Percentiles rank a stretch among this genome's conserved stretches.
These are phyloP conservation scores for Clytia hemisphaerica DNA, from an alignment of 30 jellyfish, hydroid and myxozoan species.

Conservation along the genomic window DNA sequence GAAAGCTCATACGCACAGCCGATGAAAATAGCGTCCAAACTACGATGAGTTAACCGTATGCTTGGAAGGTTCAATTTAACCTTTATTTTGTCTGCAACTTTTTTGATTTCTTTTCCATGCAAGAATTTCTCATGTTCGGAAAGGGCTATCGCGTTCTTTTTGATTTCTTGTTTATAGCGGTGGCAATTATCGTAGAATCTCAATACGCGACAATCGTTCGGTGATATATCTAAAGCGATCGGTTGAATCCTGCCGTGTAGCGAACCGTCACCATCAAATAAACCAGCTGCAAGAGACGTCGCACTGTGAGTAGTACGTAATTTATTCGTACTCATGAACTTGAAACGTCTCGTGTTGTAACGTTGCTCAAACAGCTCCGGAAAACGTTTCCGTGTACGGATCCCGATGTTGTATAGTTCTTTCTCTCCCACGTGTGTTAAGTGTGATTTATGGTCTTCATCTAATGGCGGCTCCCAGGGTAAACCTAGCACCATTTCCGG, in stretches of 20 bases:
- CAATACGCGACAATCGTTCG: slow-evolving; percentile 39
- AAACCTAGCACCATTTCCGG: slow-evolving; percentile 17
- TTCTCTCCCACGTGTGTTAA: slow-evolving; percentile 53
- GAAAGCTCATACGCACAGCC: slow-evolving; percentile 53
- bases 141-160: slow-evolving; percentile 41
- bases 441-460: slow-evolving; percentile 24
- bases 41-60: slow-evolving; percentile 11
- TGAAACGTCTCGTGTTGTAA: slow-evolving; percentile 17
- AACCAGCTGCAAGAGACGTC: slow-evolving; percentile 57
- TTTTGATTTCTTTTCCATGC: slow-evolving; percentile 49
- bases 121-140: slow-evolving; percentile 28
- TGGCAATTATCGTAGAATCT: slow-evolving; percentile 54
- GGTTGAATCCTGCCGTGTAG: slow-evolving; percentile 42
- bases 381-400: slow-evolving; percentile 38
- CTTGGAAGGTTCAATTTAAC: slow-evolving; percentile 14
- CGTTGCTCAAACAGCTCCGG: slow-evolving; percentile 40
- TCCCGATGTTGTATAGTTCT: slow-evolving; percentile 57
- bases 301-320: slow-evolving; percentile 62
- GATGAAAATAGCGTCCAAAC: slow-evolving; percentile 33
- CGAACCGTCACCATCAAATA: slow-evolving; percentile 57
- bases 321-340: slow-evolving; percentile 57
- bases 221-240: slow-evolving; percentile 29
- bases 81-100: slow-evolving; percentile 34
- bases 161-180: slow-evolving; percentile 39
- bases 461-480: slow-evolving; percentile 21